Percentiles rank a stretch among this genome's conserved stretches.
Conservation (phyloP, 2,797 vertebrate genomes). For the Lepilemur ruficaudatus region DNA sequence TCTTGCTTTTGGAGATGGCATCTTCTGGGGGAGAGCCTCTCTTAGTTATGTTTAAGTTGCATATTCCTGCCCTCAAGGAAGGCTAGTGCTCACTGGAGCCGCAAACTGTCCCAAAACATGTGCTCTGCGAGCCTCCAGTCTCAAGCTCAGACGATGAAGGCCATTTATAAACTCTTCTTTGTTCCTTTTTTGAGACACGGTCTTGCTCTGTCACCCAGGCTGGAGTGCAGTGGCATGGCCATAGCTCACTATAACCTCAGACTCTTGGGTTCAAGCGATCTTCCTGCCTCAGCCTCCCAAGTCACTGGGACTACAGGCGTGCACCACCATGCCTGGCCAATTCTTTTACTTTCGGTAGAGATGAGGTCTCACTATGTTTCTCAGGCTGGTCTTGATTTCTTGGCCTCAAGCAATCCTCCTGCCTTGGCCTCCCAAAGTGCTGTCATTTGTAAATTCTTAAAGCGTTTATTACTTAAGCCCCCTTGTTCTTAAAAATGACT, state of each 20-base stretch:
- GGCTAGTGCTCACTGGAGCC: background rate
- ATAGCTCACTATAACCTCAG: background rate
- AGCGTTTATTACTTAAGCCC: background rate
- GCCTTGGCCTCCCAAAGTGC: too few relatives aligned
- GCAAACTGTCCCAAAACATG: background rate
- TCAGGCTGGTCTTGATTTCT: too few relatives aligned
- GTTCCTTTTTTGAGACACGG: background rate
- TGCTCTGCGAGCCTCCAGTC: background rate
- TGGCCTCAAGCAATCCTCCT: too few relatives aligned
- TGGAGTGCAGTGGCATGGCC: background rate
- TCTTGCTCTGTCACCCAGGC: background rate
- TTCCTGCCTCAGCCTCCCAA: background rate
- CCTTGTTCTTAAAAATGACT: background rate
- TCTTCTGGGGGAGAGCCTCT: conserved; percentile 79
- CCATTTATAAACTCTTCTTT: background rate
- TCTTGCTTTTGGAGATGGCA: conserved; percentile 80
- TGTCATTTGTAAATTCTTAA: too few relatives aligned
- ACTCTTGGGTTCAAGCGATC: background rate
- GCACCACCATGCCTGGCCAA: background rate
- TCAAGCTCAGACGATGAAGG: background rate
- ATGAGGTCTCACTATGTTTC: background rate
- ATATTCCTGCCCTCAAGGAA: background rate
- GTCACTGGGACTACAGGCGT: background rate
- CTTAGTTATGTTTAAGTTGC: conserved; percentile 78
- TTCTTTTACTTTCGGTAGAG: background rate